Percentiles rank a stretch among this genome's conserved stretches.
Conservation (phyloP, 2,888 invertebrate species). For the Prosapia bicincta region DNA sequence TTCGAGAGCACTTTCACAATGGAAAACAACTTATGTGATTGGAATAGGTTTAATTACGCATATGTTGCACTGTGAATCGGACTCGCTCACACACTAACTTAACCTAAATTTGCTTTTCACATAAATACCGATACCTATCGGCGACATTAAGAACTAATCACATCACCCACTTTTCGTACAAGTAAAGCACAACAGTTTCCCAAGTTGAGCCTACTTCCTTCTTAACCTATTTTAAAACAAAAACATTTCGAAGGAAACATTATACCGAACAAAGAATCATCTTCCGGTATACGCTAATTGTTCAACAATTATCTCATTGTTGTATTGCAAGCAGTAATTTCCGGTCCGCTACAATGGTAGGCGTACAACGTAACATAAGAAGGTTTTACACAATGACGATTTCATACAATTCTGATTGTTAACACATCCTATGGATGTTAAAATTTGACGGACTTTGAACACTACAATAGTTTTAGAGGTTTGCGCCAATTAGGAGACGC, state of each 20-base stretch:
- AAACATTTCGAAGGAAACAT: background rate
- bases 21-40: background rate
- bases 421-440: background rate
- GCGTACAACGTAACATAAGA: background rate
- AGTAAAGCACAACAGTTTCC: background rate
- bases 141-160: no score
- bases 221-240: constrained; percentile 2
- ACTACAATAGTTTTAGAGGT: background rate
- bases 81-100: background rate
- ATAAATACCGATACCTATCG: background rate
- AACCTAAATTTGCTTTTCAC: background rate
- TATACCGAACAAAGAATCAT: background rate
- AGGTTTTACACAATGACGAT: background rate
- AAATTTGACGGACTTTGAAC: background rate
- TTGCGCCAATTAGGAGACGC: no score
- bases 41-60: background rate
- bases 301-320: constrained; percentile 2
- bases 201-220: background rate
- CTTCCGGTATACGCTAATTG: constrained; percentile 2
- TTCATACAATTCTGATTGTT: background rate
- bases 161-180: no score
- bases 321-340: background rate
- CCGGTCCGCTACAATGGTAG: background rate
- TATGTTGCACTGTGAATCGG: background rate
- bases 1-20: no score